These are phyloP conservation scores for Chionomys nivalis DNA, from an alignment of 2,113 vertebrate species.

Conservation along the genomic window DNA sequence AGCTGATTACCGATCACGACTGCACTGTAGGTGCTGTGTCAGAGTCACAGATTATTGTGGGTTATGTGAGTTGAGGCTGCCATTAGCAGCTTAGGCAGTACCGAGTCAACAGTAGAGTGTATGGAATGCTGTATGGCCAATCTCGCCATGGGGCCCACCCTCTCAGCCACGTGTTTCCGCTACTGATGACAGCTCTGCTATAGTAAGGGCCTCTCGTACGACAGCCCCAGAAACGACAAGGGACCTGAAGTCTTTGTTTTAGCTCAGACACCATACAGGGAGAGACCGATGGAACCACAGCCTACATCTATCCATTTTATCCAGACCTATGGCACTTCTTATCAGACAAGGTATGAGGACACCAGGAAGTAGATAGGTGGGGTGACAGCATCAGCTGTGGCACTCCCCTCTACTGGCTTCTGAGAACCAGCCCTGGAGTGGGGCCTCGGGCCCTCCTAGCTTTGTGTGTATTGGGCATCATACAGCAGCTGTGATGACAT, in stretches of 20 bases:
- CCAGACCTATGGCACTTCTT: neutral
- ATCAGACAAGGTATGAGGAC: neutral
- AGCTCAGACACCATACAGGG: neutral
- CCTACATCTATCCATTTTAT: accelerated
- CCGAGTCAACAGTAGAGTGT: neutral
- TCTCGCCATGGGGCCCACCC: neutral
- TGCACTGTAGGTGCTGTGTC: neutral
- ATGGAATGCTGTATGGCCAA: no score
- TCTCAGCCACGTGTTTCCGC: no score
- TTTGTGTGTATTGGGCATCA: accelerated
- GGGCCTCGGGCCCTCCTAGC: neutral
- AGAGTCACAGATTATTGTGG: neutral
- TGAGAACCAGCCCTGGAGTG: neutral
- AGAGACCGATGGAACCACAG: neutral
- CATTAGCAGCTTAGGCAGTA: neutral
- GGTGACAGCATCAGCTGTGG: neutral
- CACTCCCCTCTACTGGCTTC: neutral
- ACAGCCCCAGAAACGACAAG: neutral
- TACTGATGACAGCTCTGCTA: neutral
- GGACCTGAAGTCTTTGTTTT: neutral
- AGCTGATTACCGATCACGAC: neutral
- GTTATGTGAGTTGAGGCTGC: neutral
- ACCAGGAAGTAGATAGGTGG: neutral
- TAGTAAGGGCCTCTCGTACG: neutral
- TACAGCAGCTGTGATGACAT: no score